Evolutionary conservation across 2,888 invertebrate genomes (phyloP).

Genomic region (Tipula unca): DNA sequence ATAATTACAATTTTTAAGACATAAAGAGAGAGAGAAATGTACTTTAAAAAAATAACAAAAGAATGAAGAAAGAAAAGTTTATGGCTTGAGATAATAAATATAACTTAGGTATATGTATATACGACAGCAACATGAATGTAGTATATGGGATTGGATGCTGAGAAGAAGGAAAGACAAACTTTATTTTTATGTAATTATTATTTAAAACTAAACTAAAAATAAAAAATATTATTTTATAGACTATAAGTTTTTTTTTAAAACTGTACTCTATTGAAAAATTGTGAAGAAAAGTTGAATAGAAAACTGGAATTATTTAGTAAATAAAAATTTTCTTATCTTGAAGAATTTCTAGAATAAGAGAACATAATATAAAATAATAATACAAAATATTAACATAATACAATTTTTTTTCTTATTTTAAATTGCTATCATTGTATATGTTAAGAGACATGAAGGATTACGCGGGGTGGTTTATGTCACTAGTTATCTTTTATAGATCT

Average conservation of each 20-base stretch:
- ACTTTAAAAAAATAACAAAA: not conserved
- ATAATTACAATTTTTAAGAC: not conserved
- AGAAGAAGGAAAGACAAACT: not conserved
- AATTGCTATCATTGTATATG: not conserved
- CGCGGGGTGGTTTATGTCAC: no score
- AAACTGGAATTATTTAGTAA: not conserved
- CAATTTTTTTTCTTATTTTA: no score
- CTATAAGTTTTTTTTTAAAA: not conserved
- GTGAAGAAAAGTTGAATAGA: not conserved
- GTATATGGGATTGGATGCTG: not conserved
- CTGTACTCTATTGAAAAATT: not conserved
- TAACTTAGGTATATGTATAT: not conserved
- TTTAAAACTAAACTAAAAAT: not conserved
- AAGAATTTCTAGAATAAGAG: not conserved
- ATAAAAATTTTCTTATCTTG: not conserved
- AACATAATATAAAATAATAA: not conserved
- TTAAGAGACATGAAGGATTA: no score
- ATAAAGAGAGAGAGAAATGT: not conserved
- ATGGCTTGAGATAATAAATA: not conserved
- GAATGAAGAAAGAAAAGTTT: not conserved
- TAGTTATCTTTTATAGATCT: no score
- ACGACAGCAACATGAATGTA: not conserved
- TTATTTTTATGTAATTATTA: not conserved
- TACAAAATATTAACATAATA: not conserved
- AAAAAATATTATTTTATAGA: not conserved